Percentiles rank a stretch among this genome's conserved stretches.
These are phyloP conservation scores for Metallyticus violacea DNA, from an alignment of 2,888 invertebrate genomes.

Conservation along the genomic window DNA sequence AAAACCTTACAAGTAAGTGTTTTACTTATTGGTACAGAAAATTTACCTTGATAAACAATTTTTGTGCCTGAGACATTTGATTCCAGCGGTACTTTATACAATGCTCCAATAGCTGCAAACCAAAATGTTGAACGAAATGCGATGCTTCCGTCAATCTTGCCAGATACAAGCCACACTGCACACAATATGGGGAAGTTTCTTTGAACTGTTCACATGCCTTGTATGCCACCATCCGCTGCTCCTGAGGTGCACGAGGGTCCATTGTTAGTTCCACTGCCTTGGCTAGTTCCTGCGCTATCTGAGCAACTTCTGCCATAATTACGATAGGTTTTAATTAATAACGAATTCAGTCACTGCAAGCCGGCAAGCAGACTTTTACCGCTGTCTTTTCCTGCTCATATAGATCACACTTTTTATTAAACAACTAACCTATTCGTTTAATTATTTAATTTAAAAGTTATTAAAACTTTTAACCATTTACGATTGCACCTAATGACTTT, in stretches of 20 bases:
- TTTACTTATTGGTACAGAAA: not conserved
- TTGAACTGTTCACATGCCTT: constrained; percentile 59
- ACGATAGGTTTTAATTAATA: too few relatives aligned
- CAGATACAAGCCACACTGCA: constrained; percentile 79
- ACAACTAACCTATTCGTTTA: too few relatives aligned
- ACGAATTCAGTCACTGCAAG: not conserved
- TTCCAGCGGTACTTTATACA: constrained; percentile 93
- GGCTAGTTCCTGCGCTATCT: constrained; percentile 70
- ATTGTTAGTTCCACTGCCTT: constrained; percentile 79
- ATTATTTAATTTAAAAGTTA: too few relatives aligned
- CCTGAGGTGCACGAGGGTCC: constrained; percentile 72
- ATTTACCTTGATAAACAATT: constrained; percentile 77
- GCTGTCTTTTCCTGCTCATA: too few relatives aligned
- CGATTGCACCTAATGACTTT: too few relatives aligned
- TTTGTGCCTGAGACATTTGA: constrained; percentile 80
- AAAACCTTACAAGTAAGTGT: too few relatives aligned
- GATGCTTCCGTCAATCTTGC: constrained; percentile 72
- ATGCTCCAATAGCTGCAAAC: constrained; percentile 88
- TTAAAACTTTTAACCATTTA: too few relatives aligned
- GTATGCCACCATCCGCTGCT: constrained; percentile 76
- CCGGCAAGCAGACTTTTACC: not conserved
- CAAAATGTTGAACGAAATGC: constrained; percentile 83
- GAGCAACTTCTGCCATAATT: constrained; percentile 8
- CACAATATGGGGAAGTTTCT: constrained; percentile 82
- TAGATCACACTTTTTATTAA: too few relatives aligned